Evolutionary conservation across 2,888 invertebrate species (phyloP).

Genomic region (Stenotaenia linearis): DNA sequence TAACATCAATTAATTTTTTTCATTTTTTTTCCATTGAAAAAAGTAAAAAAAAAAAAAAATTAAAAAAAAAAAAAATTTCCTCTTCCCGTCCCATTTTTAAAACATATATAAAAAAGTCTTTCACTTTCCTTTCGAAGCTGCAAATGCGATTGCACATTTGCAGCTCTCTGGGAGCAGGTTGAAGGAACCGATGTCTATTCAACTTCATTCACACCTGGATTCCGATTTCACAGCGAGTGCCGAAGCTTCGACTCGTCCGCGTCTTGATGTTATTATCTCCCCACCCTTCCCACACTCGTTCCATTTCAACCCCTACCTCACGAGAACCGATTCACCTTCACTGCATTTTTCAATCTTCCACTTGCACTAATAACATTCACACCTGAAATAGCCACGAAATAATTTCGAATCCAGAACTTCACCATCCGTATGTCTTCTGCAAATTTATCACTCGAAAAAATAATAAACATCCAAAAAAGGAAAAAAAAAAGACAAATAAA

Average conservation of each 20-base stretch:
- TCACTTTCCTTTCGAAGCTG: constrained; percentile 7
- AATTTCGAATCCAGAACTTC: not conserved
- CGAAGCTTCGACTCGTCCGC: constrained; percentile 19
- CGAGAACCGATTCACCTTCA: not conserved
- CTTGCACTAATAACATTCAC: constrained; percentile 12
- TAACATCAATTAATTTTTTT: too few species aligned
- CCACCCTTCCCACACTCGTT: not conserved
- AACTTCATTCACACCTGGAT: constrained; percentile 27
- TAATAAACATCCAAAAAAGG: constrained; percentile 8
- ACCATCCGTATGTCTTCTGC: not conserved
- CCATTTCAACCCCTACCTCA: not conserved
- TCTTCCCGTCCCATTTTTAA: not conserved
- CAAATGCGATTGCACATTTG: constrained; percentile 26
- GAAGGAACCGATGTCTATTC: constrained; percentile 21
- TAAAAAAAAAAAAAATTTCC: not conserved
- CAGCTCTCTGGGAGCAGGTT: not conserved
- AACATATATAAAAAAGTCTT: not conserved
- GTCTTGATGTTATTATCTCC: constrained; percentile 10
- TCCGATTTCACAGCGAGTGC: constrained; percentile 24
- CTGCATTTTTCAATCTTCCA: constrained; percentile 2
- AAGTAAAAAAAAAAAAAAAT: not conserved
- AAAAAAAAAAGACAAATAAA: not conserved
- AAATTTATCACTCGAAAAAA: constrained; percentile 11
- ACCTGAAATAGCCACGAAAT: constrained; percentile 9
- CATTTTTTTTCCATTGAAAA: too few species aligned